These are phyloP conservation scores for Drosophila ohnishii DNA, from an alignment of 1,140 invertebrate genomes.

Conservation along the genomic window DNA sequence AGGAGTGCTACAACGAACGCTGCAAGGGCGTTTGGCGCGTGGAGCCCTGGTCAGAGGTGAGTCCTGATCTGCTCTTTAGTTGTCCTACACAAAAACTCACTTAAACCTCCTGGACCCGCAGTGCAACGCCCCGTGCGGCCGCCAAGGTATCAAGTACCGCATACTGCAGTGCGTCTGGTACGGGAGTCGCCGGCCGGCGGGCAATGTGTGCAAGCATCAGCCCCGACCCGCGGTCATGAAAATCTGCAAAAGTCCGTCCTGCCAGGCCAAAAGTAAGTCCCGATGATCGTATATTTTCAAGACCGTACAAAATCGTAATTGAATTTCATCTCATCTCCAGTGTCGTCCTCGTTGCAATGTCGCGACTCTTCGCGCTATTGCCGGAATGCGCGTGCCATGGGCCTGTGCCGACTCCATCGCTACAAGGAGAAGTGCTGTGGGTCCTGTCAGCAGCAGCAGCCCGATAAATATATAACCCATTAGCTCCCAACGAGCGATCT, in stretches of 20 bases:
- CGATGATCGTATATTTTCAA: no score
- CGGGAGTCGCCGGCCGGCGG: conserved; percentile 90
- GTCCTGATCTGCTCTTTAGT: conserved; percentile 42
- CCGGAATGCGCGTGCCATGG: conserved; percentile 91
- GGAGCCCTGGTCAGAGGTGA: conserved; percentile 94
- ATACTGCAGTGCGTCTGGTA: conserved; percentile 95
- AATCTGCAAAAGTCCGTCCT: conserved; percentile 88
- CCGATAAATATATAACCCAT: conserved; percentile 49
- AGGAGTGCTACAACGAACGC: conserved; percentile 90
- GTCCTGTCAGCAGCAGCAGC: conserved; percentile 85
- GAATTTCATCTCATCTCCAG: conserved; percentile 1
- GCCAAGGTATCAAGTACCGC: conserved; percentile 90
- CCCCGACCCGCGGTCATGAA: conserved; percentile 90
- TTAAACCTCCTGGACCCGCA: conserved; percentile 70
- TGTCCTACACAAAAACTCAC: conserved; percentile 26
- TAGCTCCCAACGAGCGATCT: conserved; percentile 33
- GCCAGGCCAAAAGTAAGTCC: conserved; percentile 84
- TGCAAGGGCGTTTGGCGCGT: conserved; percentile 93
- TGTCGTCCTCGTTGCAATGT: conserved; percentile 83
- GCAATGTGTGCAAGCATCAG: conserved; percentile 90
- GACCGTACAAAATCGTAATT: background rate
- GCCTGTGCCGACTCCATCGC: conserved; percentile 90
- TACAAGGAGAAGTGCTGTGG: conserved; percentile 93
- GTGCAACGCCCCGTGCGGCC: conserved; percentile 90
- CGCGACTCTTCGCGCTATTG: conserved; percentile 91